Evolutionary conservation across 2,113 vertebrate species (phyloP).

Genomic region (Prochilodus magdalenae): DNA sequence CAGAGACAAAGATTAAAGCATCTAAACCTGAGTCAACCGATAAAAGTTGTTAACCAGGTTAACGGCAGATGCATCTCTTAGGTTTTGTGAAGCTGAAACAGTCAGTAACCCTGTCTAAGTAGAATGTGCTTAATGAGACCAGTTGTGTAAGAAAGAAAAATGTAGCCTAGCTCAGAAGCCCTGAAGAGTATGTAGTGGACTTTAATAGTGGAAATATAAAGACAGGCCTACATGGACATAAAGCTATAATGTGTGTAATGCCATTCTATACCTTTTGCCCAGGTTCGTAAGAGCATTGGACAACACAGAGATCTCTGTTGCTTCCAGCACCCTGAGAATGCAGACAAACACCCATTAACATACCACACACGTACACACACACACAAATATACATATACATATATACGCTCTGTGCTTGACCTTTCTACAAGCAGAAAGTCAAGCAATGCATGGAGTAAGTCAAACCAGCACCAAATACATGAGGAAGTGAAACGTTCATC

Average conservation of each 20-base stretch:
- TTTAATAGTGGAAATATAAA: not conserved
- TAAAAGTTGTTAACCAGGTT: too few species aligned
- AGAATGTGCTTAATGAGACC: too few species aligned
- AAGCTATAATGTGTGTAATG: not conserved
- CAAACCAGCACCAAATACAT: not conserved
- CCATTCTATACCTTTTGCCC: not conserved
- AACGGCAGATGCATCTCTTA: too few species aligned
- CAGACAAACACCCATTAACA: conserved; percentile 11
- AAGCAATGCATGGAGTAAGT: not conserved
- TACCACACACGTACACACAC: conserved; percentile 14
- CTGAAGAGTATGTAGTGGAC: too few species aligned
- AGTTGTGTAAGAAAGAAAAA: too few species aligned
- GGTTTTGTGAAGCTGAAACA: too few species aligned
- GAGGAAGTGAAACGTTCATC: not conserved
- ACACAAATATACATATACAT: too few species aligned
- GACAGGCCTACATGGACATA: not conserved
- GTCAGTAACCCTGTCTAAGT: too few species aligned
- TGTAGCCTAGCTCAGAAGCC: too few species aligned
- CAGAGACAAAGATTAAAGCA: too few species aligned
- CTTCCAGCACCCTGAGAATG: not conserved
- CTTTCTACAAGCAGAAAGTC: not conserved
- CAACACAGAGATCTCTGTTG: not conserved
- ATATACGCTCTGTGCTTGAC: too few species aligned
- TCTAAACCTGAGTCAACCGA: too few species aligned
- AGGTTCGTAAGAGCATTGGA: not conserved